Evolutionary conservation across 2,888 invertebrate species (phyloP), one percentile per base, ranked within the genome.

Genomic region (Coelopa pilipes): DNA sequence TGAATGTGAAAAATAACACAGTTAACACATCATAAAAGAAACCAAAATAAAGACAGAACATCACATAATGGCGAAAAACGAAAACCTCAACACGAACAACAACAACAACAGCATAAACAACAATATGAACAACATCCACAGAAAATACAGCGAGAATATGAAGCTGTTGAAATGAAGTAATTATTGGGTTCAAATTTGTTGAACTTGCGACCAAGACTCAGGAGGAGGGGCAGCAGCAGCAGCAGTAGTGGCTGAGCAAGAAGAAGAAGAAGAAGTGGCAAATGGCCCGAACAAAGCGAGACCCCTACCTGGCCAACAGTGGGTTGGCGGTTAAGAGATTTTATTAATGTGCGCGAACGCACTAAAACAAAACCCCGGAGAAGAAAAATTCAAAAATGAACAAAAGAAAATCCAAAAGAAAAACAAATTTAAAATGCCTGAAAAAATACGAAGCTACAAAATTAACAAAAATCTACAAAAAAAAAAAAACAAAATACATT

Each of bases 111-210:
- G 4, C 53, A 5, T 11, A 53, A n/a, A 53, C 53, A 53, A 53
- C 53, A 53, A 53, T 53, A 53, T 9, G 3, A 53, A 53, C 53
- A 53, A 53, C n/a, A 53, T n/a, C n/a, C n/a, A n/a, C n/a, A n/a
- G n/a, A n/a, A n/a, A n/a, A 53, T 53, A 53, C 13, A 53, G n/a
- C 53, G 7, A 34, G 34, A 34, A 34, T 34, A 34, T 34, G 7
- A 57, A 66, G 63, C 45, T 65, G 72, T 57, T 72, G 65, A 72
- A 65, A 72, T 72, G 65, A 13, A 45, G 46, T 72, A 72, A 72
- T 72, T 71, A 71, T 71, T 19, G 46, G 71, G 71, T 71, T 71
- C 50, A 71, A 65, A 71, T 71, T 19, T 63, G 63, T 34, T 72
- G 72, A 72, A 65, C 72, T 65, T 55, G 62, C 60, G 10, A 24